These are phyloP conservation scores for Agriopis aurantiaria DNA, from an alignment of 2,888 invertebrate species.

Conservation along the genomic window DNA sequence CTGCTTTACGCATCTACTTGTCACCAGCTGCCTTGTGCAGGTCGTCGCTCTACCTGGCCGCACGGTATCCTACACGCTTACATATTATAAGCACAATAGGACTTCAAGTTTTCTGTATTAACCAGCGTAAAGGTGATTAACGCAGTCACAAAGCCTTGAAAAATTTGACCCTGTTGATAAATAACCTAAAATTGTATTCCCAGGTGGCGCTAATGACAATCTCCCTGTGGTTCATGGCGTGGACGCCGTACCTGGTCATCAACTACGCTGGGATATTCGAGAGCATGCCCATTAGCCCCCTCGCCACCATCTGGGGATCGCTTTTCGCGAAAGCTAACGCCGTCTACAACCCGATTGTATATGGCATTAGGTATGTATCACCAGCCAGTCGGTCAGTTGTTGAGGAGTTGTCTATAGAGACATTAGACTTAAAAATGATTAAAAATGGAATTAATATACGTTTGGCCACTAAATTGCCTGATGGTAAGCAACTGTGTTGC, in stretches of 20 bases:
- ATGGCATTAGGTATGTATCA: conserved; percentile 87
- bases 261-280: conserved; percentile 93
- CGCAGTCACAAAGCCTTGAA: too few relatives aligned
- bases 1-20: background rate
- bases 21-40: background rate
- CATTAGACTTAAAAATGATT: too few relatives aligned
- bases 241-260: conserved; percentile 95
- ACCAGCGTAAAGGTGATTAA: too few relatives aligned
- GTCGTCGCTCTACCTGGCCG: too few relatives aligned
- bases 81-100: too few relatives aligned
- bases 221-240: conserved; percentile 95
- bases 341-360: conserved; percentile 96
- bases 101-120: too few relatives aligned
- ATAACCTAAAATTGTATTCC: background rate
- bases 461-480: too few relatives aligned
- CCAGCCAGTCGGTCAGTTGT: too few relatives aligned
- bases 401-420: too few relatives aligned
- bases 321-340: conserved; percentile 97
- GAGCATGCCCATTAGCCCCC: conserved; percentile 90
- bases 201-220: conserved; percentile 93
- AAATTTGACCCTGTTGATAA: background rate
- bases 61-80: too few relatives aligned
- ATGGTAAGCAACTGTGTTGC: too few relatives aligned
- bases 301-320: conserved; percentile 95
- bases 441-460: too few relatives aligned